These are phyloP conservation scores for Athripsodes cinereus DNA, from an alignment of 2,888 invertebrate species.

Conservation along the genomic window DNA sequence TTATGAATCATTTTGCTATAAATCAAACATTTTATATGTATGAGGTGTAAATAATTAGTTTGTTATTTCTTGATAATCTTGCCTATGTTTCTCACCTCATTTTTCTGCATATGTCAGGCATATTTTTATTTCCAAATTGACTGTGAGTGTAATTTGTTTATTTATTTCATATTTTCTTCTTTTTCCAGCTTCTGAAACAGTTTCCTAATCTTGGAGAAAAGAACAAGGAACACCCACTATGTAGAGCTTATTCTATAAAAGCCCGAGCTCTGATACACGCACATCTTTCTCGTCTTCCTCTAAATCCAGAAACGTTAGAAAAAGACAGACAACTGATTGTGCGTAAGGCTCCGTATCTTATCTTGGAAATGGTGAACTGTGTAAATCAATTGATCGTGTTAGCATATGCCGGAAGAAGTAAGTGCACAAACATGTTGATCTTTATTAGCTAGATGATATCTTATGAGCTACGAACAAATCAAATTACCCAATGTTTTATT, in stretches of 20 bases:
- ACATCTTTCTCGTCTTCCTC: constrained; percentile 78
- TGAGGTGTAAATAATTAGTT: too few relatives aligned
- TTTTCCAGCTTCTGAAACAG: constrained; percentile 76
- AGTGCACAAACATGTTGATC: too few relatives aligned
- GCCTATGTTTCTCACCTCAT: too few relatives aligned
- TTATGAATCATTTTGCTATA: too few relatives aligned
- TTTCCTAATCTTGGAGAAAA: constrained; percentile 91
- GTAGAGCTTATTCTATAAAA: constrained; percentile 86
- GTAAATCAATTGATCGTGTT: constrained; percentile 89
- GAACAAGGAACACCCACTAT: constrained; percentile 91
- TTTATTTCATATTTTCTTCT: too few relatives aligned
- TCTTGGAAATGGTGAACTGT: constrained; percentile 96
- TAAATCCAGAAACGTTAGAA: constrained; percentile 75
- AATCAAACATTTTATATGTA: too few relatives aligned
- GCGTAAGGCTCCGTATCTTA: constrained; percentile 87
- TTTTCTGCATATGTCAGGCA: too few relatives aligned
- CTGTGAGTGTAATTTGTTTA: too few relatives aligned
- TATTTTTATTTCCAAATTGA: too few relatives aligned
- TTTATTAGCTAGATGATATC: too few relatives aligned
- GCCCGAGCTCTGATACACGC: constrained; percentile 94
- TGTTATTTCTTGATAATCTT: too few relatives aligned
- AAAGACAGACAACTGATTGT: constrained; percentile 78
- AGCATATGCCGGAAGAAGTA: constrained; percentile 83
- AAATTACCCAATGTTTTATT: not conserved
- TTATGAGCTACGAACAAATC: not conserved